Evolutionary conservation across 1,140 invertebrate species (phyloP).

Genomic region (Lasioglossum albipes): DNA sequence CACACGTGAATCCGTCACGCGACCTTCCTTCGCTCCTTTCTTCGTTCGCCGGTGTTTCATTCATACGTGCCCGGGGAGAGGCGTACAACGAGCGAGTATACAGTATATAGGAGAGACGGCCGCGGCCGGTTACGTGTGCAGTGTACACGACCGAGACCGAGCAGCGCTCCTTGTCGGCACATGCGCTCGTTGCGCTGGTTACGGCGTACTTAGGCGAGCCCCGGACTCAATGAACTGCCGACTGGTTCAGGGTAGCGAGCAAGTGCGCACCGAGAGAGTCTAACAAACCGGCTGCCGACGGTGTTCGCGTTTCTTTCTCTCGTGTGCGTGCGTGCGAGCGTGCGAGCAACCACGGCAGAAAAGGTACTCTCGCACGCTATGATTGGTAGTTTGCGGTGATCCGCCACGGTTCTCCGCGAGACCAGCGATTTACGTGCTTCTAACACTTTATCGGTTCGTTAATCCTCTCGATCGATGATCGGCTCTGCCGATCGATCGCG

Average conservation of each 20-base stretch:
- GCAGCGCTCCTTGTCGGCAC: conserved; percentile 52
- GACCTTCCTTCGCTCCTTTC: conserved; percentile 58
- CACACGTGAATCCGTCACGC: conserved; percentile 65
- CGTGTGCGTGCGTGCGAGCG: background rate
- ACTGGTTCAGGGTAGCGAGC: conserved; percentile 1
- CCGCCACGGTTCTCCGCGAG: conserved; percentile 17
- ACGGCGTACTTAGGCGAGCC: conserved; percentile 47
- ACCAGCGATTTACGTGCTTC: conserved; percentile 19
- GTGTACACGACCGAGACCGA: conserved; percentile 38
- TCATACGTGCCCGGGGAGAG: conserved; percentile 49
- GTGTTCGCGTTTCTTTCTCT: too few relatives aligned
- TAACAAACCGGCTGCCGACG: background rate
- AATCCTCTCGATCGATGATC: conserved; percentile 19
- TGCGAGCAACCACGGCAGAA: background rate
- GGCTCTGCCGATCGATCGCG: conserved; percentile 23
- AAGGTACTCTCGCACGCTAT: conserved; percentile 9
- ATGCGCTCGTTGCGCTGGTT: conserved; percentile 65
- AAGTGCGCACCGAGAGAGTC: background rate
- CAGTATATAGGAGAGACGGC: conserved; percentile 17
- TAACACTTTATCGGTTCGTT: conserved; percentile 39
- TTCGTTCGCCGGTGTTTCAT: conserved; percentile 57
- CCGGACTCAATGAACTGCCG: conserved; percentile 53
- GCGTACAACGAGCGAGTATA: background rate
- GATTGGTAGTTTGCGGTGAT: conserved; percentile 44
- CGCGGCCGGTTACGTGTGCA: conserved; percentile 29